Conservation (phyloP, 1,140 invertebrate species). For the Lepidurus couesii region DNA sequence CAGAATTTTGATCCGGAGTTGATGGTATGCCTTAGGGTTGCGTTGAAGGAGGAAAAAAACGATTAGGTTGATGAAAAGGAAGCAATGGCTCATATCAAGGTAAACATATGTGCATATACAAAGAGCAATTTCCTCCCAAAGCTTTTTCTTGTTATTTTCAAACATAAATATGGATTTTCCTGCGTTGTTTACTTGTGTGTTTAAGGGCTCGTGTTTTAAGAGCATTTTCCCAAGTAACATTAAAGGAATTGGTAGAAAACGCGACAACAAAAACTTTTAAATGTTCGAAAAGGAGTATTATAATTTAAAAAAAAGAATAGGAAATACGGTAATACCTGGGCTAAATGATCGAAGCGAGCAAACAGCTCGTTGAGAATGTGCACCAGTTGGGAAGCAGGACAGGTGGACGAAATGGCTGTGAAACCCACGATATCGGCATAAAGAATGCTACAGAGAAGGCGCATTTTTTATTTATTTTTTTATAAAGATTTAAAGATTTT, state of each 20-base stretch:
- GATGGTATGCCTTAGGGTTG: conserved; percentile 73
- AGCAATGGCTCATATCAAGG: neutral
- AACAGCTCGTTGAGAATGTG: conserved; percentile 91
- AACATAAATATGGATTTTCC: no score
- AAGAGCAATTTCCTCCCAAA: neutral
- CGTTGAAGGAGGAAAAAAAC: neutral
- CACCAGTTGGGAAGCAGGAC: conserved; percentile 85
- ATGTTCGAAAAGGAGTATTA: conserved; percentile 28
- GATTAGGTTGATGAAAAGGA: neutral
- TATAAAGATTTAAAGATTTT: neutral
- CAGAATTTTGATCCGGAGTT: conserved; percentile 88
- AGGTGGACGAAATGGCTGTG: conserved; percentile 89
- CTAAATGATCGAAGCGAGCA: conserved; percentile 83
- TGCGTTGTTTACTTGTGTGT: no score
- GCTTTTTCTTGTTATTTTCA: no score
- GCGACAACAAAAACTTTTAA: conserved; percentile 19
- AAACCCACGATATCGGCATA: conserved; percentile 85
- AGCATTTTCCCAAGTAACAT: no score
- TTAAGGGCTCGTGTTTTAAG: no score
- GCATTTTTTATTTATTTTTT: neutral
- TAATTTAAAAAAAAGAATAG: neutral
- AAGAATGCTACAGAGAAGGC: conserved; percentile 59
- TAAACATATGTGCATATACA: conserved; percentile 21
- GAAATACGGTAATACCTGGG: conserved; percentile 56
- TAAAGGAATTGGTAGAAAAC: neutral